Conservation (phyloP, 2,888 invertebrate species). For the Drosophila meridiana region DNA sequence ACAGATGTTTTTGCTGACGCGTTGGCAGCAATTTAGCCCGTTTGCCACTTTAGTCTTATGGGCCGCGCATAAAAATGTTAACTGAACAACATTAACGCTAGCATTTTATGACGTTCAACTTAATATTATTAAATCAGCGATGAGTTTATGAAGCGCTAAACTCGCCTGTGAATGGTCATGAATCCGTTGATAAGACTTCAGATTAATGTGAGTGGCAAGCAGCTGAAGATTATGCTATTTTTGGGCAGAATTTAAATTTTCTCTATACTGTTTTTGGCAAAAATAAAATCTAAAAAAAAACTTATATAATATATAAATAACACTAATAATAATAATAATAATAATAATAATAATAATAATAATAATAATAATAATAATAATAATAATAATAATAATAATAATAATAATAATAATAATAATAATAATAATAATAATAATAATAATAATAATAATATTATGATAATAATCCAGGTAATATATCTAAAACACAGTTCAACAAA, state of each 20-base stretch:
- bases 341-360: no score
- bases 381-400: no score
- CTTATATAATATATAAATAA: no score
- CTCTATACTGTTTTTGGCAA: neutral
- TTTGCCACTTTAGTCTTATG: slow-evolving; percentile 69
- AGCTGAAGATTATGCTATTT: neutral
- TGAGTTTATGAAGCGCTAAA: slow-evolving; percentile 66
- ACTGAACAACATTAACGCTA: slow-evolving; percentile 75
- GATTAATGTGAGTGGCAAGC: neutral
- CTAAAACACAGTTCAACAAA: no score
- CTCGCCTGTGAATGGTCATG: slow-evolving; percentile 10
- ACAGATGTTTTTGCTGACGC: slow-evolving; percentile 61
- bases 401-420: no score
- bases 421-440: no score
- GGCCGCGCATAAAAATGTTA: slow-evolving; percentile 73
- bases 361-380: no score
- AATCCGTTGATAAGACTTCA: slow-evolving; percentile 9
- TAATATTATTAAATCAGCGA: slow-evolving; percentile 75
- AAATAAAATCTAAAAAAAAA: no score
- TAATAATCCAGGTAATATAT: no score
- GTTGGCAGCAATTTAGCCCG: slow-evolving; percentile 52
- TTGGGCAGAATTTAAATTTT: neutral
- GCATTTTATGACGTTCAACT: slow-evolving; percentile 75
- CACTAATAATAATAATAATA: no score
- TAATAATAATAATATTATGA: no score